phyloP scores from a whole-genome alignment of 2,888 invertebrate species.

The Hyles lineata region DNA sequence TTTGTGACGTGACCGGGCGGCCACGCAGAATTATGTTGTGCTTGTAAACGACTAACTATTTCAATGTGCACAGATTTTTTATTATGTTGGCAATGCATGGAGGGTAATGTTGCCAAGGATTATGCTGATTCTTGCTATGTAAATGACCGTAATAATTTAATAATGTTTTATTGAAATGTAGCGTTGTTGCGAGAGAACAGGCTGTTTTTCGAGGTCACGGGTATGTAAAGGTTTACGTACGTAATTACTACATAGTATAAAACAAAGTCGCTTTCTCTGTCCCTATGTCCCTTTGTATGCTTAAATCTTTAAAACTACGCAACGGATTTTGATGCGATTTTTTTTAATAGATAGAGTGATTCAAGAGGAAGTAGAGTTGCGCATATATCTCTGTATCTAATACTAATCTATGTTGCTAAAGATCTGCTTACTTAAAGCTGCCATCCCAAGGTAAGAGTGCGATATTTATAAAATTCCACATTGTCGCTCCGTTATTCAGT shows the following conservation, averaged over 20 bases:
- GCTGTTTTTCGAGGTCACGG: neutral
- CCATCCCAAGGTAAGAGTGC: neutral
- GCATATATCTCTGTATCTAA: too few species aligned
- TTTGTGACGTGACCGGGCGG: slow-evolving; percentile 21
- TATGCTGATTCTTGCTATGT: neutral
- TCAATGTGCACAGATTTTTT: slow-evolving; percentile 25
- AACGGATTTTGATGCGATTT: too few species aligned
- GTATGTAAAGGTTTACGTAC: neutral
- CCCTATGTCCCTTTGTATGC: too few species aligned
- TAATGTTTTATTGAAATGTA: neutral
- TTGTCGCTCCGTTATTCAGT: too few species aligned
- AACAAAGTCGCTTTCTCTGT: too few species aligned
- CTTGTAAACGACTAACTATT: slow-evolving; percentile 21
- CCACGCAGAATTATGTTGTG: slow-evolving; percentile 24
- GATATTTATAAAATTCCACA: neutral
- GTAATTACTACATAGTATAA: too few species aligned
- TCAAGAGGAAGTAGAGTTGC: too few species aligned
- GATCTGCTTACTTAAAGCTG: too few species aligned
- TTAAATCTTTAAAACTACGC: too few species aligned
- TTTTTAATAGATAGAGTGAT: too few species aligned
- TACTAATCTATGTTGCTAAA: too few species aligned
- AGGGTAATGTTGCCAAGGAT: neutral
- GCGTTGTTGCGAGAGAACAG: neutral
- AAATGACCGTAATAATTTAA: neutral
- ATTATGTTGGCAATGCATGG: slow-evolving; percentile 13